A percentile compares a stretch with the other conserved stretches of the same genome.
phyloP scores from a whole-genome alignment of 2,113 vertebrate genomes.

The Phycodurus eques region DNA sequence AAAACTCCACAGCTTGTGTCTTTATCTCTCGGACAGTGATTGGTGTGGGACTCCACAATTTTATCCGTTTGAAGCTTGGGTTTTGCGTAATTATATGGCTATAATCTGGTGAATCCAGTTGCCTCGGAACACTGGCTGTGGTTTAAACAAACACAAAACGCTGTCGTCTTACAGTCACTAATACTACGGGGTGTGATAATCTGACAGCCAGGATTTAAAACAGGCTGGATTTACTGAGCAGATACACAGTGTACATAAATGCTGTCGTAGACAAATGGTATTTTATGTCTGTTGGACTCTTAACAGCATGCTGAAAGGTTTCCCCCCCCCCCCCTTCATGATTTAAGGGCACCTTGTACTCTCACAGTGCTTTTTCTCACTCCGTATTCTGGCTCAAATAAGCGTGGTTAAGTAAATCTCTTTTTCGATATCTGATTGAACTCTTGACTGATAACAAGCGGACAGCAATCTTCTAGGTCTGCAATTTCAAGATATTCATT shows the following conservation, averaged over 20 bases:
- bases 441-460: background rate
- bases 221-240: slow-evolving; percentile 1
- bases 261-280: slow-evolving; percentile 3
- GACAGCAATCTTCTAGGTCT: background rate
- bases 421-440: background rate
- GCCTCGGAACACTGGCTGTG: background rate
- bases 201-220: slow-evolving; percentile 11
- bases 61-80: background rate
- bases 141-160: slow-evolving; percentile 9
- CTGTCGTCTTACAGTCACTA: slow-evolving; percentile 1
- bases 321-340: background rate
- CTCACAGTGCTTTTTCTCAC: background rate
- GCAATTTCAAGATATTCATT: background rate
- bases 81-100: background rate
- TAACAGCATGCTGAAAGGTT: background rate
- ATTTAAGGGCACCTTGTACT: background rate
- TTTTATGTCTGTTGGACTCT: background rate
- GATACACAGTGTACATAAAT: background rate
- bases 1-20: background rate
- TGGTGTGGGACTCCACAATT: background rate
- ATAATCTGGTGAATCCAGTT: background rate
- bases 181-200: background rate
- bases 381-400: background rate
- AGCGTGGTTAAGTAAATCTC: background rate
- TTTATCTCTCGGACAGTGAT: background rate